phyloP scores from a whole-genome alignment of 2,888 invertebrate genomes.

The Corbicula japonica region DNA sequence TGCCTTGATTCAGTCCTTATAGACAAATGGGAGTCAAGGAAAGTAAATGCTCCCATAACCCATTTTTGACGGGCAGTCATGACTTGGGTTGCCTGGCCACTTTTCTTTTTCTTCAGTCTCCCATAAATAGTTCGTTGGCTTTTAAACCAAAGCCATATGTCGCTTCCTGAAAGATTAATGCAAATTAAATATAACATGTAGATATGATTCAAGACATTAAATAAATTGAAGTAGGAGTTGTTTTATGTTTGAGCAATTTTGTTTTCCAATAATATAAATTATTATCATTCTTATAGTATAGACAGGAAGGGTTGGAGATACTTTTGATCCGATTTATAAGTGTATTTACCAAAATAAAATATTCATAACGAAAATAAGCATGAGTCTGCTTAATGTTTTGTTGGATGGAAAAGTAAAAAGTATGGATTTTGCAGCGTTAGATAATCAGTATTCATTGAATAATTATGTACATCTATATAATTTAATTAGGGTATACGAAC shows the following conservation, averaged over 20 bases:
- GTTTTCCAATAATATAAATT: conserved; percentile 6
- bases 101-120: no score
- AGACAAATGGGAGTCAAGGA: no score
- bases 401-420: conserved; percentile 10
- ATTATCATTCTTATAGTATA: conserved; percentile 5
- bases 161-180: no score
- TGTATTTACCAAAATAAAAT: no score
- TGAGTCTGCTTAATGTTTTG: conserved; percentile 10
- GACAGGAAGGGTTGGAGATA: conserved; percentile 3
- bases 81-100: no score
- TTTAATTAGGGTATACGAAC: conserved; percentile 3
- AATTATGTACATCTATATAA: conserved; percentile 12
- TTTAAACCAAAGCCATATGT: no score
- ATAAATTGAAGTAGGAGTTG: not conserved
- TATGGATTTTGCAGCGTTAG: conserved; percentile 8
- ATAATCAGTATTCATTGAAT: conserved; percentile 8
- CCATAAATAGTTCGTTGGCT: no score
- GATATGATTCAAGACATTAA: conserved; percentile 1
- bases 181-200: not conserved
- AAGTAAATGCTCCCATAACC: no score
- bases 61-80: no score
- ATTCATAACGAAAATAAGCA: conserved; percentile 15
- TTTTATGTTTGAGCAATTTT: conserved; percentile 10
- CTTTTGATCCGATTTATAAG: conserved; percentile 10
- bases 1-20: no score